Conservation (phyloP, 2,113 vertebrate genomes). For the Phoenicopterus ruber region DNA sequence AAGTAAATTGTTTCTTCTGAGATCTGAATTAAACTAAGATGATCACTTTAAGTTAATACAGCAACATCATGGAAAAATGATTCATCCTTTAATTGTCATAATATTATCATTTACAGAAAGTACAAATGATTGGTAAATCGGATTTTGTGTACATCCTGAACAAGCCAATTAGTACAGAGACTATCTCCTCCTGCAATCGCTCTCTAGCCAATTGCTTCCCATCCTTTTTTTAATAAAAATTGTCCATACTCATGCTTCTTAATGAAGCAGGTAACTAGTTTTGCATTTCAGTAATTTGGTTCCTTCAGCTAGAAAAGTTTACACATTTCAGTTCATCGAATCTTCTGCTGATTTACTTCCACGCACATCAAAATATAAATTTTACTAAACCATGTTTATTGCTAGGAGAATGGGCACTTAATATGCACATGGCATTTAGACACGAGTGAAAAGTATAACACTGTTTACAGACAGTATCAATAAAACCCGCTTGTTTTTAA, state of each 20-base stretch:
- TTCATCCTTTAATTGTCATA: slow-evolving; percentile 66
- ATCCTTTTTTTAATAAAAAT: slow-evolving; percentile 37
- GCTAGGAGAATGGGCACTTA: background rate
- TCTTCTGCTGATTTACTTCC: slow-evolving; percentile 50
- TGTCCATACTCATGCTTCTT: slow-evolving; percentile 35
- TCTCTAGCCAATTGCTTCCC: slow-evolving; percentile 61
- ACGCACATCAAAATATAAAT: slow-evolving; percentile 30
- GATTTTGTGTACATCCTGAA: slow-evolving; percentile 56
- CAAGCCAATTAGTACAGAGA: slow-evolving; percentile 58
- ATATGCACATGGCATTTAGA: slow-evolving; percentile 31
- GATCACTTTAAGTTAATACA: slow-evolving; percentile 60
- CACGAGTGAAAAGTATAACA: background rate
- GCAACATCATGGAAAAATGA: slow-evolving; percentile 50
- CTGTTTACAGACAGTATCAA: background rate
- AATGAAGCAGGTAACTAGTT: slow-evolving; percentile 68
- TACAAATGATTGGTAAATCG: slow-evolving; percentile 55
- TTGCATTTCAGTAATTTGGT: slow-evolving; percentile 54
- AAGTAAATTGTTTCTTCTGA: slow-evolving; percentile 56
- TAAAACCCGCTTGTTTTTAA: background rate
- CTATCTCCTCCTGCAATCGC: slow-evolving; percentile 57
- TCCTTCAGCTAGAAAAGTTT: slow-evolving; percentile 45
- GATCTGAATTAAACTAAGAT: slow-evolving; percentile 63
- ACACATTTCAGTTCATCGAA: slow-evolving; percentile 44
- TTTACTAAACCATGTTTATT: slow-evolving; percentile 1
- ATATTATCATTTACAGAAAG: slow-evolving; percentile 64